A percentile compares a stretch with the other conserved stretches of the same genome.
Evolutionary conservation across 2,797 vertebrate genomes (phyloP).

Genomic region (Sparus aurata): DNA sequence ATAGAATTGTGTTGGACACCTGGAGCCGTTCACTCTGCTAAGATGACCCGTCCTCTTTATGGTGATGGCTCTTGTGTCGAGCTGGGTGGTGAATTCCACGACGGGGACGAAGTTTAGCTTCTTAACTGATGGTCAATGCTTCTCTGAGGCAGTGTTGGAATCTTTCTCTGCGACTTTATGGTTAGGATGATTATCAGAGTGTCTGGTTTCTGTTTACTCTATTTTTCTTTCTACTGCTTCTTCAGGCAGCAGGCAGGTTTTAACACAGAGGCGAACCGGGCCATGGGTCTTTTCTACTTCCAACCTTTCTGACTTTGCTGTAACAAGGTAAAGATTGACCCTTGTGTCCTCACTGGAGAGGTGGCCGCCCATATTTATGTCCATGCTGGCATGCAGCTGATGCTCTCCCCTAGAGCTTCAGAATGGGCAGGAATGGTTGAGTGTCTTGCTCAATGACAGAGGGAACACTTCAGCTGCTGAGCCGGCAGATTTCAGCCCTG

Average conservation of each 20-base stretch:
- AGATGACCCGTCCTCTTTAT: constrained; percentile 53
- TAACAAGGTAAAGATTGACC: background rate
- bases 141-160: constrained; percentile 12
- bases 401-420: constrained; percentile 23
- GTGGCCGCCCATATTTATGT: constrained; percentile 37
- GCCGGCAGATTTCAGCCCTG: constrained; percentile 29
- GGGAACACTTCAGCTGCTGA: constrained; percentile 26
- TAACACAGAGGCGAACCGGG: background rate
- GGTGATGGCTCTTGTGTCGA: constrained; percentile 41
- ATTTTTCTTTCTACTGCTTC: background rate
- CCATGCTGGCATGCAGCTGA: constrained; percentile 45
- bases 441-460: constrained; percentile 39
- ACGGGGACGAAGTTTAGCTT: background rate
- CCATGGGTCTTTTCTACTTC: background rate
- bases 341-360: background rate
- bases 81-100: constrained; percentile 27
- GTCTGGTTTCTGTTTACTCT: background rate
- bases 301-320: background rate
- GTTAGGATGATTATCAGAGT: background rate
- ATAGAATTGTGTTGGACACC: constrained; percentile 61
- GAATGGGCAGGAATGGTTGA: constrained; percentile 16
- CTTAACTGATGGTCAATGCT: background rate
- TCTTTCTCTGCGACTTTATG: background rate
- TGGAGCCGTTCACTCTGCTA: constrained; percentile 56
- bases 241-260: background rate